A percentile compares a stretch with the other conserved stretches of the same genome.
phyloP scores from a whole-genome alignment of 2,797 vertebrate species.

The Periparus ater region DNA sequence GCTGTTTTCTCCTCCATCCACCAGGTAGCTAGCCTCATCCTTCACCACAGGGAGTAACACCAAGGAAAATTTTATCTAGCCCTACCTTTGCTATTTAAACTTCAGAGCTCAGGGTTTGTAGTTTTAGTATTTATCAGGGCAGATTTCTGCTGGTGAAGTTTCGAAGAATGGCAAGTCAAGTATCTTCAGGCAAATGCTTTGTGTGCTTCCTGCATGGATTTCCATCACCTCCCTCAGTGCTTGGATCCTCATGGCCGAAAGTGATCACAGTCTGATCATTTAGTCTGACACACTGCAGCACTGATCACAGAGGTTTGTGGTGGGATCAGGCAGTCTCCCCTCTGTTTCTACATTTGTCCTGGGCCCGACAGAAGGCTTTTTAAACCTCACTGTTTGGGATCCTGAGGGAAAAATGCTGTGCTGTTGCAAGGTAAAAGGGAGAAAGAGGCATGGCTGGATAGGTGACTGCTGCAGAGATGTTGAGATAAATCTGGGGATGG shows the following conservation, averaged over 20 bases:
- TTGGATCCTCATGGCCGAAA: background rate
- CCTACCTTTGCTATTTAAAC: background rate
- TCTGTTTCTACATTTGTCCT: background rate
- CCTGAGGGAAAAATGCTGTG: background rate
- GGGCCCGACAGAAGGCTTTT: background rate
- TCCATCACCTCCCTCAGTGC: background rate
- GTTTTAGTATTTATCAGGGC: background rate
- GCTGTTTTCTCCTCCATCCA: background rate
- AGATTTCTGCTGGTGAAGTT: background rate
- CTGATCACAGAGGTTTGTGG: background rate
- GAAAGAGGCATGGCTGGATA: background rate
- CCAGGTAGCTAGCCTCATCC: background rate
- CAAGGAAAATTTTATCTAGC: background rate
- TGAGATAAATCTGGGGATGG: background rate
- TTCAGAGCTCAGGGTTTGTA: background rate
- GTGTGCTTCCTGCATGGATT: background rate
- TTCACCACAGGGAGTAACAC: background rate
- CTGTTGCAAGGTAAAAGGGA: background rate
- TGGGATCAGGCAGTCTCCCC: background rate
- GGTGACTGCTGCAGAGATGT: background rate
- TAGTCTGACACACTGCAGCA: background rate
- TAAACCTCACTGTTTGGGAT: background rate
- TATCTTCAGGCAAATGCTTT: background rate
- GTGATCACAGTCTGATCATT: background rate
- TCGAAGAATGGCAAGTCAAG: background rate